Conservation (phyloP, 2,888 invertebrate species). For the Scaptomyza flava region DNA sequence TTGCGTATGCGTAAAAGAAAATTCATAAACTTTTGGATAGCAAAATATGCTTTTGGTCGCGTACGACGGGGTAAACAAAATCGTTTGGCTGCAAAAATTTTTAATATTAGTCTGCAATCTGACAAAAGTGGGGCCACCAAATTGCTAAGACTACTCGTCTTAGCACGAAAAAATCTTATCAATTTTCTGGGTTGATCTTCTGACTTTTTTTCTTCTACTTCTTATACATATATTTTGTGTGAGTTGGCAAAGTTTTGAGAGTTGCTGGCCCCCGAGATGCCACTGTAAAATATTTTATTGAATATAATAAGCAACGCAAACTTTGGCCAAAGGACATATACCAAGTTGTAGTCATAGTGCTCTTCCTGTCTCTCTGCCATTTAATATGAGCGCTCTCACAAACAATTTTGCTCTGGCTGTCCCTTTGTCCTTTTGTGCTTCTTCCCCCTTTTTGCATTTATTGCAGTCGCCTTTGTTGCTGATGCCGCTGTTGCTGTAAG, state of each 20-base stretch:
- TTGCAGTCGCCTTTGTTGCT: constrained; percentile 69
- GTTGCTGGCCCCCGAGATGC: constrained; percentile 58
- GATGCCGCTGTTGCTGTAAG: constrained; percentile 39
- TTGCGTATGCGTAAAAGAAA: constrained; percentile 43
- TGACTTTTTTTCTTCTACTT: constrained; percentile 5
- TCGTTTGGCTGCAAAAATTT: constrained; percentile 68
- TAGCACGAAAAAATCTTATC: constrained; percentile 69
- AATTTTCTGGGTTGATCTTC: constrained; percentile 44
- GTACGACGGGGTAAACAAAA: constrained; percentile 61
- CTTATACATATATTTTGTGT: constrained; percentile 2
- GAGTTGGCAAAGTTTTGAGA: constrained; percentile 59
- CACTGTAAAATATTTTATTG: constrained; percentile 77
- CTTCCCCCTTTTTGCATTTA: constrained; percentile 23
- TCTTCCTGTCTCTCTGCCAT: constrained; percentile 56
- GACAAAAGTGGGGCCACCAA: constrained; percentile 52
- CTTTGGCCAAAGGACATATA: constrained; percentile 68
- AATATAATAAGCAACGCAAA: constrained; percentile 74
- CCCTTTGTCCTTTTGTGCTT: constrained; percentile 18
- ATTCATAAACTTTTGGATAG: constrained; percentile 34
- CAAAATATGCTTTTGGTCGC: constrained; percentile 36
- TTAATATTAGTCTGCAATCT: constrained; percentile 73
- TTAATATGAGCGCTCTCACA: constrained; percentile 65
- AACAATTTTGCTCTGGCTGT: constrained; percentile 49
- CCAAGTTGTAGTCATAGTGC: constrained; percentile 59
- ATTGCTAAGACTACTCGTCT: constrained; percentile 58